These are phyloP conservation scores for Caloenas nicobarica DNA, from an alignment of 2,113 vertebrate species.

Conservation along the genomic window DNA sequence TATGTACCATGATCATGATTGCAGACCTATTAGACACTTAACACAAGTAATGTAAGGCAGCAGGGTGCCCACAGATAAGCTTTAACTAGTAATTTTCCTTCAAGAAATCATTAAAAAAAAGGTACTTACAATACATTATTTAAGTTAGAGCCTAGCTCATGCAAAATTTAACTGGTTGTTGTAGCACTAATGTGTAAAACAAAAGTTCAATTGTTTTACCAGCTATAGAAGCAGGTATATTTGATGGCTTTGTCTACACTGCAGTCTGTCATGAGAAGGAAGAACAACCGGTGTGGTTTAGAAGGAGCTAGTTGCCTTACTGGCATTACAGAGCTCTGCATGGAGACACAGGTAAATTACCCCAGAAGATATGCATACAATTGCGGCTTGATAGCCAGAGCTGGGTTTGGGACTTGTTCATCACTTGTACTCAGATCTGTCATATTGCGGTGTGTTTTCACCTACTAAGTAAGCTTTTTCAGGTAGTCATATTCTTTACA, in stretches of 20 bases:
- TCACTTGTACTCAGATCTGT: not conserved
- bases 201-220: not conserved
- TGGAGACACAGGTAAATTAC: not conserved
- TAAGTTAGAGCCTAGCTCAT: not conserved
- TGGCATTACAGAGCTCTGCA: not conserved
- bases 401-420: not conserved
- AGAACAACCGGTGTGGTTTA: not conserved
- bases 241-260: not conserved
- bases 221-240: not conserved
- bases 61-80: not conserved
- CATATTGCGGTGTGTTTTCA: not conserved
- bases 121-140: not conserved
- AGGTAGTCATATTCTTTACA: not conserved
- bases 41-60: not conserved
- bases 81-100: not conserved
- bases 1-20: not conserved
- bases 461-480: not conserved
- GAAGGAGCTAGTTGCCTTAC: not conserved
- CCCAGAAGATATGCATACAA: not conserved
- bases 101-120: not conserved
- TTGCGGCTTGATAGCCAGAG: not conserved
- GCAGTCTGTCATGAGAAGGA: not conserved
- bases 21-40: not conserved
- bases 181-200: not conserved
- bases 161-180: not conserved